Conservation (phyloP, 1,140 invertebrate species). For the Hycleus phaleratus region DNA sequence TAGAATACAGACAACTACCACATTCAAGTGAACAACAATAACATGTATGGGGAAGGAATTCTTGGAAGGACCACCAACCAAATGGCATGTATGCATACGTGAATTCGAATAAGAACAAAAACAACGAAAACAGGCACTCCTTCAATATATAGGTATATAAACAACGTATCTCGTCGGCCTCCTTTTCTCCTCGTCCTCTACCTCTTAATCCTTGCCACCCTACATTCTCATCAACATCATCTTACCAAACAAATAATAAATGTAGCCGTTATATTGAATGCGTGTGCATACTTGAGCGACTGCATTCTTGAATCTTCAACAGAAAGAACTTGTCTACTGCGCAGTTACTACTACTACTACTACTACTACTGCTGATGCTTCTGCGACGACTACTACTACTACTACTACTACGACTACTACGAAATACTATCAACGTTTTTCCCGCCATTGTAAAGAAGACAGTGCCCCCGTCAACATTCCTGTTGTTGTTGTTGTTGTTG, state of each 20-base stretch:
- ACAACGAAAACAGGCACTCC: slow-evolving; percentile 21
- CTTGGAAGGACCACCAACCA: slow-evolving; percentile 23
- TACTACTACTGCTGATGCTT: no score
- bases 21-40: neutral
- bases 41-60: slow-evolving; percentile 14
- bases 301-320: slow-evolving; percentile 22
- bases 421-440: slow-evolving; percentile 19
- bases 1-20: neutral
- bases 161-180: no score
- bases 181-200: no score
- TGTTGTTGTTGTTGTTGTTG: no score
- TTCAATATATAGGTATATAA: no score
- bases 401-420: slow-evolving; percentile 4
- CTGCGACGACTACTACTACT: no score
- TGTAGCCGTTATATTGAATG: no score
- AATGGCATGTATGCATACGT: slow-evolving; percentile 13
- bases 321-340: slow-evolving; percentile 8
- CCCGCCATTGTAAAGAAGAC: slow-evolving; percentile 17
- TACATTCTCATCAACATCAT: slow-evolving; percentile 12
- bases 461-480: neutral
- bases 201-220: slow-evolving; percentile 21
- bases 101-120: neutral
- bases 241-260: neutral
- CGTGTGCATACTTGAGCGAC: slow-evolving; percentile 3
- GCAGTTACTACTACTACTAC: slow-evolving; percentile 25